These are phyloP conservation scores for Poeciliopsis paucimaculata DNA, from an alignment of 2,797 vertebrate genomes.

Conservation along the genomic window DNA sequence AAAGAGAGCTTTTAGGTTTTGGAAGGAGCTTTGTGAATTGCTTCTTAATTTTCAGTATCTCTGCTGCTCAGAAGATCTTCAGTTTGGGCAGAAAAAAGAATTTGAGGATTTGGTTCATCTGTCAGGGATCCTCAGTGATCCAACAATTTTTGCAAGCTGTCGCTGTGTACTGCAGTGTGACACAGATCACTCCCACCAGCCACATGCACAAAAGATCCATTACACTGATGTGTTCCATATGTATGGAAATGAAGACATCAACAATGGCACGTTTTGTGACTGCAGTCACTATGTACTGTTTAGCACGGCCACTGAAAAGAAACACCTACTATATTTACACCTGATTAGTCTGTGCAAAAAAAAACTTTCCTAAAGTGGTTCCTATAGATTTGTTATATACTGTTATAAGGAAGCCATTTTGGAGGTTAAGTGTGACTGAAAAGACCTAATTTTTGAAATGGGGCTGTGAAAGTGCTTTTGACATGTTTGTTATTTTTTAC, in stretches of 20 bases:
- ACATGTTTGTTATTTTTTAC: not conserved
- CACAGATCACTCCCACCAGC: not conserved
- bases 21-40: not conserved
- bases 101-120: not conserved
- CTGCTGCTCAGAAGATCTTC: not conserved
- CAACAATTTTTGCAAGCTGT: not conserved
- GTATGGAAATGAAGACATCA: not conserved
- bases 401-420: slow-evolving; percentile 81
- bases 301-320: not conserved
- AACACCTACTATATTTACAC: slow-evolving; percentile 38
- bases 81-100: not conserved
- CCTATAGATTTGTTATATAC: slow-evolving; percentile 58
- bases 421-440: slow-evolving; percentile 70
- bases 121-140: not conserved
- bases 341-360: slow-evolving; percentile 75
- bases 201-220: not conserved
- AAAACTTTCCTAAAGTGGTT: slow-evolving; percentile 64
- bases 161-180: not conserved
- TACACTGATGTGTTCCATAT: slow-evolving; percentile 8
- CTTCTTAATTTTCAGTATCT: not conserved
- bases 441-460: slow-evolving; percentile 63
- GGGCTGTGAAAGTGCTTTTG: slow-evolving; percentile 20
- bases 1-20: not conserved
- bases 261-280: not conserved
- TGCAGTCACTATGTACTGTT: not conserved